These are phyloP conservation scores for Brachyptera risi DNA, from an alignment of 2,888 invertebrate species.

Conservation along the genomic window DNA sequence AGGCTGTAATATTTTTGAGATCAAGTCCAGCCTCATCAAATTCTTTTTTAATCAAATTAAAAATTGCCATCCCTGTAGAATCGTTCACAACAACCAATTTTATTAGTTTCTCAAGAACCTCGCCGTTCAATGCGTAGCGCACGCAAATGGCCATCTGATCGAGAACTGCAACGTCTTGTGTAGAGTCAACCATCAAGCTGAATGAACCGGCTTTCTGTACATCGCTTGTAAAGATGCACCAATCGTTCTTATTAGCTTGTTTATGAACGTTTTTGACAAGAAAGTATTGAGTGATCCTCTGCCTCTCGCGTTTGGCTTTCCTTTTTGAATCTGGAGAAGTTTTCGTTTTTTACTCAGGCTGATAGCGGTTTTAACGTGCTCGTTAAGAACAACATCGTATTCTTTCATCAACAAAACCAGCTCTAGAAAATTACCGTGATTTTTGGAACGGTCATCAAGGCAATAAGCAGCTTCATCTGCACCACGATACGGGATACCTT, in stretches of 20 bases:
- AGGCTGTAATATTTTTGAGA: neutral
- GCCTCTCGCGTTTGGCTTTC: neutral
- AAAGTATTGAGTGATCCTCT: neutral
- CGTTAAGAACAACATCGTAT: neutral
- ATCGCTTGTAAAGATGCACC: neutral
- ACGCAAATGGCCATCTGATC: neutral
- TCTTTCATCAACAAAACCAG: neutral
- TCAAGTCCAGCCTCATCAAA: neutral
- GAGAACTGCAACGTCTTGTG: neutral
- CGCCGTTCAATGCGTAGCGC: neutral
- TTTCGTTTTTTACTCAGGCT: neutral
- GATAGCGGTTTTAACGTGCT: neutral
- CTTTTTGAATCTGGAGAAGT: neutral
- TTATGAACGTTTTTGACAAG: slow-evolving; percentile 1
- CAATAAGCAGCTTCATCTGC: neutral
- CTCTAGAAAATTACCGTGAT: slow-evolving; percentile 6
- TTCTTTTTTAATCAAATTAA: neutral
- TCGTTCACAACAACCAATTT: neutral
- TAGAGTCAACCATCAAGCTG: neutral
- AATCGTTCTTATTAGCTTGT: neutral
- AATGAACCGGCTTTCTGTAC: neutral
- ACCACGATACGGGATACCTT: neutral
- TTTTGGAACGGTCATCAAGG: neutral
- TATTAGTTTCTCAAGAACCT: neutral
- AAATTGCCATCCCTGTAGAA: neutral